Base-by-base conservation (phyloP, 2,888 invertebrate species). In the Macrosoma leucophasiata region DNA sequence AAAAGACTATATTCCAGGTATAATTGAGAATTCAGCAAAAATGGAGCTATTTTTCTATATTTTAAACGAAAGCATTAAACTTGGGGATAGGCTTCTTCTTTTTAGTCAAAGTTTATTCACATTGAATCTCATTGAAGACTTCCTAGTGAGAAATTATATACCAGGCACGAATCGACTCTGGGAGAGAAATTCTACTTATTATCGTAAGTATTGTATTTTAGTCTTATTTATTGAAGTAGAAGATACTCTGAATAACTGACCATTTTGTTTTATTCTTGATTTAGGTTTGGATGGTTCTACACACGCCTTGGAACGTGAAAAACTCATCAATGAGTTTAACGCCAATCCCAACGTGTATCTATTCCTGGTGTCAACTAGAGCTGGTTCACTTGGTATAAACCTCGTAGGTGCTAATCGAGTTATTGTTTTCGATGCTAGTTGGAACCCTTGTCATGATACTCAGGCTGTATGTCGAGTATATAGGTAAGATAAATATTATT, bases 381-480 rank as follows among this genome's bases (percentile, higher is more conserved):
- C 98, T 19, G 98, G 98, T 1, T 97, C 97, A 8, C 82, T 98
- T 17, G 99, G 99, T 5, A 98, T 99, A 46, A 99, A 99, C 82
- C 87, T 99, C 43, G 94, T 97, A 11, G 97, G 98, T 9, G 99
- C 99, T 0, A 98, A 98, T 76, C 88, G 99, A 17, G 98, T 98
- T 3, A 93, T 98, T 22, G 97, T 99, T 28, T 93, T 98, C 60
- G 99, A 99, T 71, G 98, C 98, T 8, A 97, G 96, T 20, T 99
- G 98, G 98, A 99, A 99, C 84, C 98, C 98, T 1, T 98, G 98
- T 63, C 98, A 99, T 61, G 98, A 98, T 64, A 95, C 96, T 0
- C 96, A 96, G 84, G 98, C 98, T 15, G 97, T 99, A 8, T 98
- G 98, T 69, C 86, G 98, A 50, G 97, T 98, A 21, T 96, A 96